phyloP scores from a whole-genome alignment of 2,888 invertebrate species.

The Xestia ashworthii region DNA sequence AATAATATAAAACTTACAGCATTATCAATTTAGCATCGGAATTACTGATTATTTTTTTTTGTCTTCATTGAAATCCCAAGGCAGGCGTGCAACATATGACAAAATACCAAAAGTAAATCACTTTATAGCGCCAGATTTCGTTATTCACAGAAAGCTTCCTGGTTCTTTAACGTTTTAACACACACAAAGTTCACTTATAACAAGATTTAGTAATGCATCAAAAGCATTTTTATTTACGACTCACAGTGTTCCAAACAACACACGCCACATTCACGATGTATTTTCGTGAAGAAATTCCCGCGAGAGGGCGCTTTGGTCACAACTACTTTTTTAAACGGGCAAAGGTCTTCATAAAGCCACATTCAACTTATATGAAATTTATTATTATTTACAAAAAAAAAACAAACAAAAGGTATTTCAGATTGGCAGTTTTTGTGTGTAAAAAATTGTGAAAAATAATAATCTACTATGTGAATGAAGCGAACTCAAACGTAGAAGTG shows the following conservation, averaged over 20 bases:
- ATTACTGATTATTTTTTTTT: conserved; percentile 87
- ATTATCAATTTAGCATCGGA: conserved; percentile 89
- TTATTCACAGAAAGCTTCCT: conserved; percentile 72
- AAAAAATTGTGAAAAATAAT: neutral
- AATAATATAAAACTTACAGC: conserved; percentile 84
- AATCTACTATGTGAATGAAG: neutral
- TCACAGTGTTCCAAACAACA: conserved; percentile 89
- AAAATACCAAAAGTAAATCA: conserved; percentile 85
- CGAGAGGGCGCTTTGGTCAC: conserved; percentile 79
- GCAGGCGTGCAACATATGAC: conserved; percentile 90
- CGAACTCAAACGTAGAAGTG: neutral
- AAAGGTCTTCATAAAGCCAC: conserved; percentile 17
- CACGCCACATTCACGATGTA: conserved; percentile 91
- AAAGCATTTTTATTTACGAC: conserved; percentile 90
- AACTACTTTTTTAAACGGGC: conserved; percentile 48
- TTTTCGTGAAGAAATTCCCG: conserved; percentile 82
- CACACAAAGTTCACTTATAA: conserved; percentile 78
- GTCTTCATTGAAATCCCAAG: conserved; percentile 88
- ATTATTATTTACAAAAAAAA: neutral
- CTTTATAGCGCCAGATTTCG: conserved; percentile 73
- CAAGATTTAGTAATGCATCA: conserved; percentile 78
- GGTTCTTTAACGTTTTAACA: conserved; percentile 75
- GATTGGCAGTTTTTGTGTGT: neutral
- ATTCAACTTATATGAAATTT: neutral
- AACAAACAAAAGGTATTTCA: neutral